Evolutionary conservation across 1,140 invertebrate species (phyloP), one percentile per base, ranked within the genome.

Genomic region (Cecropterus lyciades): DNA sequence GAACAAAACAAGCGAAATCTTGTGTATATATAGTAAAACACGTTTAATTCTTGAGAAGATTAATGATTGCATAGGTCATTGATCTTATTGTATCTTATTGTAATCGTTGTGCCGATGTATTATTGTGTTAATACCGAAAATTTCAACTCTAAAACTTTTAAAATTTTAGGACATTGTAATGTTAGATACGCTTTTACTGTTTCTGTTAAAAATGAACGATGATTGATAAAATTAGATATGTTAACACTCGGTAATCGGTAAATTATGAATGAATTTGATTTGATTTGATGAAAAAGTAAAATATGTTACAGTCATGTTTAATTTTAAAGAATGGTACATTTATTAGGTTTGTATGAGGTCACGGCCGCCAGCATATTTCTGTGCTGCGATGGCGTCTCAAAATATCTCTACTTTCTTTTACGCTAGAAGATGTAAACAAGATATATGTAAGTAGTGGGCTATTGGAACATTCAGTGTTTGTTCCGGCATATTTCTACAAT

Each of bases 341-440:
- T 42, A 10, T 40, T 49, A 62, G 15, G 16, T 1, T 3, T 62
- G 6, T 67, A 70, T 46, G 68, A 68, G 84, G 77, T 86, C 84
- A 86, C 59, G 84, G 84, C 49, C 84, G 76, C 10, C 73, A 63
- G 63, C 59, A 66, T 65, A 83, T 84, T 75, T 77, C 69, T 20
- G 57, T 59, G 71, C 45, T 33, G 57, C 60, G 51, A 51, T 49
- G 65, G 33, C n/a, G 43, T 72, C 72, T 70, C 17, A 70, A 85
- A 83, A 83, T 80, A 83, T 73, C 66, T 80, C 67, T 69, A 57
- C 73, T 75, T 72, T 75, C 51, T 69, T 65, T 57, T 63, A 37
- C 11, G 42, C 42, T 57, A 57, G 24, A 48, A 65, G 48, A 64
- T 66, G 42, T 57, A 30, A 64, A 71, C 43, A 46, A 62, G 16